Evolutionary conservation across 2,888 invertebrate genomes (phyloP).

Genomic region (Abrostola tripartita): DNA sequence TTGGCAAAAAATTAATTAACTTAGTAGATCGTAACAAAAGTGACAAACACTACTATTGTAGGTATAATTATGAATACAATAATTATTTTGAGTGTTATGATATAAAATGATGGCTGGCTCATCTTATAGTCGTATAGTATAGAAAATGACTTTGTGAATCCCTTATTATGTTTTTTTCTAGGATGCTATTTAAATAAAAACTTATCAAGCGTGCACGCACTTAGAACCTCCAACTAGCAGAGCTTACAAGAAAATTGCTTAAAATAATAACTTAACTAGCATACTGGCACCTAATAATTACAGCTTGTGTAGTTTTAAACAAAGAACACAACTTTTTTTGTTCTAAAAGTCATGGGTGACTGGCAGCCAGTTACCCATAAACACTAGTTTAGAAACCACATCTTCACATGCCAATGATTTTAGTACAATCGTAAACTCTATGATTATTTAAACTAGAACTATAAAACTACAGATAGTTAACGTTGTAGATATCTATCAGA

Average conservation of each 20-base stretch:
- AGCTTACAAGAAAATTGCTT: conserved; percentile 42
- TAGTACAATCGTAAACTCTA: conserved; percentile 56
- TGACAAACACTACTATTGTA: too few relatives aligned
- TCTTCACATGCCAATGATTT: conserved; percentile 65
- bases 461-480: conserved; percentile 54
- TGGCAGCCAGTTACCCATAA: conserved; percentile 57
- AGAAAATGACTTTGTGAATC: conserved; percentile 4
- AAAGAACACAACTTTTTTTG: conserved; percentile 58
- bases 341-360: conserved; percentile 62
- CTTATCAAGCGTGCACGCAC: conserved; percentile 19
- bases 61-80: too few relatives aligned
- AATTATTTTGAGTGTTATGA: too few relatives aligned
- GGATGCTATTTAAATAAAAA: conserved; percentile 24
- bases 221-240: conserved; percentile 18
- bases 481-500: conserved; percentile 48
- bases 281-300: conserved; percentile 60
- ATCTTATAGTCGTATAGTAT: too few relatives aligned
- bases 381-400: conserved; percentile 52
- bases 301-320: conserved; percentile 54
- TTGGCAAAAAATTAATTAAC: too few relatives aligned
- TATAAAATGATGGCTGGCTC: too few relatives aligned
- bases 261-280: conserved; percentile 66
- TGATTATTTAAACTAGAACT: conserved; percentile 56
- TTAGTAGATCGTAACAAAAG: too few relatives aligned
- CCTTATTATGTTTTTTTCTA: conserved; percentile 20